These are phyloP conservation scores for Pedetes capensis DNA, from an alignment of 2,113 vertebrate species.

Conservation along the genomic window DNA sequence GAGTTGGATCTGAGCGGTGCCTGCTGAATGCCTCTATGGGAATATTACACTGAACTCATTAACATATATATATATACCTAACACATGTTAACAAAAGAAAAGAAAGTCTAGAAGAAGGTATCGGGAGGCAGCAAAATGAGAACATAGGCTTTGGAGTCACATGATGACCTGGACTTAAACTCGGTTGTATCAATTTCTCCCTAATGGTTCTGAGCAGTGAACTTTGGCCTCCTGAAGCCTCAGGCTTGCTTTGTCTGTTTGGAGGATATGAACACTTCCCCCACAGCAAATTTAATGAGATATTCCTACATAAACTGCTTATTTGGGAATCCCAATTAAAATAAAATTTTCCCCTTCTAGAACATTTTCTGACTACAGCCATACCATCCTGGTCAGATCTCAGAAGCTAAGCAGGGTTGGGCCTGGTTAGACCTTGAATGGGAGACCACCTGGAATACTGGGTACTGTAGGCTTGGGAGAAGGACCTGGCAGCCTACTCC, in stretches of 20 bases:
- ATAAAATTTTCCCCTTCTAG: not conserved
- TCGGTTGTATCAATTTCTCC: too few species aligned
- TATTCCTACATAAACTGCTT: not conserved
- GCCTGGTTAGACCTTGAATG: too few species aligned
- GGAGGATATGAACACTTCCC: too few species aligned
- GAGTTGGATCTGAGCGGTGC: not conserved
- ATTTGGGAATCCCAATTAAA: not conserved
- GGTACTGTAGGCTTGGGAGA: too few species aligned
- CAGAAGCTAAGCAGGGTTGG: too few species aligned
- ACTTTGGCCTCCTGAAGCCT: not conserved
- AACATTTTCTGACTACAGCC: too few species aligned
- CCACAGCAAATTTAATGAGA: not conserved
- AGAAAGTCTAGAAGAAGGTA: not conserved
- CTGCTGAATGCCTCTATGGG: not conserved
- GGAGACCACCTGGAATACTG: too few species aligned
- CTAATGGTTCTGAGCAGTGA: fast-evolving
- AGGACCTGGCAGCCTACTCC: too few species aligned
- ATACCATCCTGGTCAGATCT: too few species aligned
- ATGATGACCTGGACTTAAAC: fast-evolving
- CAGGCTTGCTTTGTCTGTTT: fast-evolving
- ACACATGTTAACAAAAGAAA: not conserved
- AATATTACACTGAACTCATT: not conserved
- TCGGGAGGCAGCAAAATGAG: not conserved
- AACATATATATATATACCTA: not conserved
- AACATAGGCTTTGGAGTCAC: not conserved